Base-by-base conservation (phyloP, 2,888 invertebrate genomes). In the Sphecodes monilicornis region DNA sequence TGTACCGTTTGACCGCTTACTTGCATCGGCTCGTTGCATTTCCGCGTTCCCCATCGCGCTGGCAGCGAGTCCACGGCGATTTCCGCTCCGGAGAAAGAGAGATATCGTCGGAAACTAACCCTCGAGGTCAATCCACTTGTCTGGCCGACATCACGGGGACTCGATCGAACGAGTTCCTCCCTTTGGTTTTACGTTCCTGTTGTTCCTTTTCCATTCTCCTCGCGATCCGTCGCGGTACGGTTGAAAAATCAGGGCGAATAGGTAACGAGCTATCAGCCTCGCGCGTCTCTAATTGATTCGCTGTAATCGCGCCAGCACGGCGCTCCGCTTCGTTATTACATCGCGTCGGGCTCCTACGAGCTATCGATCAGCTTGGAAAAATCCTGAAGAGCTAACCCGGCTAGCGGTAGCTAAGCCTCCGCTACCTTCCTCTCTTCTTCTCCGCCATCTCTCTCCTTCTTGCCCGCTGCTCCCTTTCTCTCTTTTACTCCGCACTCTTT, bases 11-110 rank as follows among this genome's bases (percentile, higher is more conserved):
- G 80, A 79, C 71, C 81, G 60, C 66, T 84, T 68, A 82, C 70
- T 89, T 76, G 46, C 70, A 43, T 29, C n/a, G 22, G 36, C 36
- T 11, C 73, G 69, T 29, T 85, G 81, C 80, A 80, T 89, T 91
- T 91, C 90, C 90, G 91, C 87, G 89, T 87, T 90, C 91, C 29
- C 79, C 54, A 26, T 57, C 13, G 32, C 80, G 76, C 79, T 68
- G 64, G 8, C 68, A 43, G 32, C n/a, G 22, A 36, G 41, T 5
- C 41, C 8, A 6, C 70, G 43, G 3, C 8, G 36, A 32, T 36
- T 85, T 87, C 81, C 82, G 86, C 68, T 80, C 41, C 46, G 66
- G 29, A 54, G 82, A 73, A 68, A 73, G 54, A 82, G 76, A 82
- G 76, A 86, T 68, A 76, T 78, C 77, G 41, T 54, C 73, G 78